Conservation (phyloP, 2,888 invertebrate species). For the Cecidostiba fungosa region DNA sequence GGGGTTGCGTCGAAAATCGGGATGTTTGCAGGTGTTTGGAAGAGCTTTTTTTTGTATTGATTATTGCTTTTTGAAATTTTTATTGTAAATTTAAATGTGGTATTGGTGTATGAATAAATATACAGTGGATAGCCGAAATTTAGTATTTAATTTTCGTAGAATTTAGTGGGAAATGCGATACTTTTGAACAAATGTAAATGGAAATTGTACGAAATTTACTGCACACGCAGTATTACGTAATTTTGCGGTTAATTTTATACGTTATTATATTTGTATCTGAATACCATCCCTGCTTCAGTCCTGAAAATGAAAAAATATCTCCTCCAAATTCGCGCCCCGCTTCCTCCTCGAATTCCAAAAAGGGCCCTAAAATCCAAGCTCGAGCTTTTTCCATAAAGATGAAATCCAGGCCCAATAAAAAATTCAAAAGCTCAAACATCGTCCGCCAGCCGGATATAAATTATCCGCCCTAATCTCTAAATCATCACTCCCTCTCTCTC, state of each 20-base stretch:
- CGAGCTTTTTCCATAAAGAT: slow-evolving; percentile 17
- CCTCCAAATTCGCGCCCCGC: neutral
- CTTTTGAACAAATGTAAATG: no score
- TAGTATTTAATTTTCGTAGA: neutral
- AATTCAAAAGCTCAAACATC: slow-evolving; percentile 55
- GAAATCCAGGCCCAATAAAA: slow-evolving; percentile 14
- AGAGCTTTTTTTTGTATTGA: neutral
- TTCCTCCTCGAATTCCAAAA: neutral
- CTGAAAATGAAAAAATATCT: neutral
- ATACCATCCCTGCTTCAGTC: no score
- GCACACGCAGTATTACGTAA: no score
- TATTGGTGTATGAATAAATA: neutral
- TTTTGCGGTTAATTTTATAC: no score
- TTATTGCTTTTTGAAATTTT: neutral
- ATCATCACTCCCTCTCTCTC: slow-evolving; percentile 51
- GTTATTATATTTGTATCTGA: no score
- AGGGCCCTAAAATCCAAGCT: neutral
- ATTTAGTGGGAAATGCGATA: no score
- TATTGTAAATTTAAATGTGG: neutral
- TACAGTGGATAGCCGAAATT: no score
- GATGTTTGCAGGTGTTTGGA: neutral
- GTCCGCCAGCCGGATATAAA: slow-evolving; percentile 32
- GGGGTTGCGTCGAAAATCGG: neutral
- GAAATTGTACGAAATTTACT: no score
- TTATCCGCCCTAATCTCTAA: slow-evolving; percentile 55